Conservation (phyloP, 2,113 vertebrate genomes). For the Rhipidura dahli region DNA sequence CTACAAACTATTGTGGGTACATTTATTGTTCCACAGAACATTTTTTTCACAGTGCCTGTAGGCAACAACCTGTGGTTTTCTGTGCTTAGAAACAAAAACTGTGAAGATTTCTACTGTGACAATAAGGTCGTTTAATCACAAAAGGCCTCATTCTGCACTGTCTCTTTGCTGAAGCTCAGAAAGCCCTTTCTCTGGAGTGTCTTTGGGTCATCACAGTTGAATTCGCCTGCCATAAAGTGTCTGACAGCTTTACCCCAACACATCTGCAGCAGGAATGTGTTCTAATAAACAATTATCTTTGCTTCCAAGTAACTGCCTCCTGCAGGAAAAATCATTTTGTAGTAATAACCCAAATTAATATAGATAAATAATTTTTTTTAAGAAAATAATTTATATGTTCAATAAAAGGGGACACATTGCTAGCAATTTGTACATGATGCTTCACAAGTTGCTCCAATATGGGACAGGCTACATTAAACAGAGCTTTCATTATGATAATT, state of each 20-base stretch:
- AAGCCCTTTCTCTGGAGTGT: not conserved
- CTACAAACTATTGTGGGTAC: not conserved
- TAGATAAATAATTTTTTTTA: not conserved
- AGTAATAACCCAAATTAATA: not conserved
- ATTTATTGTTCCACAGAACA: not conserved
- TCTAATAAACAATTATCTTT: not conserved
- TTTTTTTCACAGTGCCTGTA: not conserved
- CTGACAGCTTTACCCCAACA: not conserved
- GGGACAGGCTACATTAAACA: not conserved
- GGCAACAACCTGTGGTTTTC: not conserved
- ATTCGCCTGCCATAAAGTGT: not conserved
- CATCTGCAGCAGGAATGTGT: not conserved
- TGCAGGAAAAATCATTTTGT: not conserved
- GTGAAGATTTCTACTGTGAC: not conserved
- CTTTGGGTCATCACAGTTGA: not conserved
- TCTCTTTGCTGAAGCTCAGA: not conserved
- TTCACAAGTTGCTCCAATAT: not conserved
- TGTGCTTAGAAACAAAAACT: not conserved
- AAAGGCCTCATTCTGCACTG: not conserved
- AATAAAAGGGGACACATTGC: not conserved
- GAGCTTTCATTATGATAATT: not conserved
- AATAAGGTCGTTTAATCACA: not conserved
- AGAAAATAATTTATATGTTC: not conserved
- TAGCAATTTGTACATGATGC: not conserved
- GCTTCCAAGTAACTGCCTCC: not conserved